phyloP scores from a whole-genome alignment of 2,888 invertebrate genomes.

The Diploptera punctata region DNA sequence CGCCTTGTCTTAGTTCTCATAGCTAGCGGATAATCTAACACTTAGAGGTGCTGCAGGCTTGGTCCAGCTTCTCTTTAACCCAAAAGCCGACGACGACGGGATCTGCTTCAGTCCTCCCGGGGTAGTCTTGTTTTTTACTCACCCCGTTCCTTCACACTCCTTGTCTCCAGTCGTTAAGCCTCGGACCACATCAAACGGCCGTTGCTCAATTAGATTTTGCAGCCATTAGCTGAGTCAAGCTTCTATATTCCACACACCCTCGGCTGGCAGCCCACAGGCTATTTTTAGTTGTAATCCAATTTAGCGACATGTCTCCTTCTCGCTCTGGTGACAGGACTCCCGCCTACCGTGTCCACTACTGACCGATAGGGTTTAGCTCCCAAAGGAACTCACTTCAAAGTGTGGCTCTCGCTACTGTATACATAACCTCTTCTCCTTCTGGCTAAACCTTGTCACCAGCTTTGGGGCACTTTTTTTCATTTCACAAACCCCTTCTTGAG shows the following conservation, averaged over 20 bases:
- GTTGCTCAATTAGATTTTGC: slow-evolving; percentile 31
- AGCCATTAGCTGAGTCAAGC: slow-evolving; percentile 32
- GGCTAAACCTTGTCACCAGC: slow-evolving; percentile 18
- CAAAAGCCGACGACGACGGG: slow-evolving; percentile 1
- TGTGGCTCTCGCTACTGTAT: slow-evolving; percentile 6
- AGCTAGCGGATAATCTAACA: slow-evolving; percentile 12
- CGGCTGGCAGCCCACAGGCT: slow-evolving; percentile 20
- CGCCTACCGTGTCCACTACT: slow-evolving; percentile 17
- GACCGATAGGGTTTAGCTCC: slow-evolving; percentile 24
- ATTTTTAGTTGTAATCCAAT: slow-evolving; percentile 31
- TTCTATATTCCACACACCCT: slow-evolving; percentile 29
- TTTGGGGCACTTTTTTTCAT: neutral
- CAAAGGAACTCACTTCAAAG: slow-evolving; percentile 17
- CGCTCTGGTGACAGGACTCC: slow-evolving; percentile 4
- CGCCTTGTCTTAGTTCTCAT: neutral
- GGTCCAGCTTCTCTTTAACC: slow-evolving; percentile 2
- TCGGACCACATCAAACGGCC: slow-evolving; percentile 24
- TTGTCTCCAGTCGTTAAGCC: slow-evolving; percentile 17
- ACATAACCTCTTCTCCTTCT: slow-evolving; percentile 6
- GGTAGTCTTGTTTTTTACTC: slow-evolving; percentile 1
- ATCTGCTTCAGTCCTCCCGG: slow-evolving; percentile 8
- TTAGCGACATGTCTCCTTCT: slow-evolving; percentile 14
- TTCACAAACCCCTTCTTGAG: neutral
- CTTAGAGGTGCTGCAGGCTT: neutral
- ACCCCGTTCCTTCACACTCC: neutral